phyloP scores from a whole-genome alignment of 2,113 vertebrate genomes.

The Holacanthus passer region DNA sequence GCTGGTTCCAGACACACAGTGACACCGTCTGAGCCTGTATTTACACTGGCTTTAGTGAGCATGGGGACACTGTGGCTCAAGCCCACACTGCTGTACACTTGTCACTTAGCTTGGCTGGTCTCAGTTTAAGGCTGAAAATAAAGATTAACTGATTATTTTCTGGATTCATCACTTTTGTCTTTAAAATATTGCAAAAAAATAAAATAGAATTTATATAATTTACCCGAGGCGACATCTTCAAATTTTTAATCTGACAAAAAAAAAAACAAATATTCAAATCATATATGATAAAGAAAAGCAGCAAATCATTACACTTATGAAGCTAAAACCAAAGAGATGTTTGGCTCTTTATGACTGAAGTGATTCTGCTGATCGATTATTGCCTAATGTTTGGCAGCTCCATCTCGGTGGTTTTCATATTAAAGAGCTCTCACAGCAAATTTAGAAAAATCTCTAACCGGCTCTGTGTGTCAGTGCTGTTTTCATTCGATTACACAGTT shows the following conservation, averaged over 20 bases:
- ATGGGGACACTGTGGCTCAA: constrained; percentile 15
- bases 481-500: constrained; percentile 32
- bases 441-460: constrained; percentile 1
- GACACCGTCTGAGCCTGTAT: constrained; percentile 58
- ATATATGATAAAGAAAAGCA: background rate
- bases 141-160: background rate
- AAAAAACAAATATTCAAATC: background rate
- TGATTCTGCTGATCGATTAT: too few species aligned
- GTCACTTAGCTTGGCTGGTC: constrained; percentile 13
- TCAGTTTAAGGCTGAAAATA: background rate
- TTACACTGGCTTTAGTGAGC: constrained; percentile 57
- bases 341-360: background rate
- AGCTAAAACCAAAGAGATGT: background rate
- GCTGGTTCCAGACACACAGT: constrained; percentile 67
- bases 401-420: background rate
- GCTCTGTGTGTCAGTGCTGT: constrained; percentile 20
- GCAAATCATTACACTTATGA: background rate
- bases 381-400: background rate
- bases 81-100: background rate
- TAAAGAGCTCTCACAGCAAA: constrained; percentile 7
- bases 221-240: background rate
- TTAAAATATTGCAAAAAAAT: background rate
- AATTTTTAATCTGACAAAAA: background rate
- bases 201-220: too few species aligned
- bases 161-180: background rate